Base-by-base conservation (phyloP, 2,888 invertebrate species). In the Macrosoma leucophasiata region DNA sequence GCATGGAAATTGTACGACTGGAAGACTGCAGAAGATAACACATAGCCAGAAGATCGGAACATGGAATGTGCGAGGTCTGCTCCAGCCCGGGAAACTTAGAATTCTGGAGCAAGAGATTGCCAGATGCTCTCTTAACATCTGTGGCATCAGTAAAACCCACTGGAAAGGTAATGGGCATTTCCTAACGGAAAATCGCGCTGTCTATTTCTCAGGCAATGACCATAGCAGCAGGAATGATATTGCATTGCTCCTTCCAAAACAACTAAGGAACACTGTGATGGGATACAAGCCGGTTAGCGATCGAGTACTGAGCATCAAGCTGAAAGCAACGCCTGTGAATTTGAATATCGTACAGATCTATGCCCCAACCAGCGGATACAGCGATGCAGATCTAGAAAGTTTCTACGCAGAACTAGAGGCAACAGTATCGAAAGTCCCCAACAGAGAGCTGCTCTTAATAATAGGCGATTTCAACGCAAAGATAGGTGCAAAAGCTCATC, bases 401-500 rank as follows among this genome's bases (percentile, higher is more conserved):
- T 44, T 42, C 9, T 40, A 42, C 11, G 21, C 24, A 2, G 27
- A 30, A 2, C 8, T 44, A 9, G 31, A 39, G 15, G 5, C 33
- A 1, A 19, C 23, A 2, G 33, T 43, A 4, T n/a, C 24, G 2
- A 41, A 34, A 28, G 19, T 48, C 9, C 45, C 48, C 3, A 41
- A 37, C 1, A 43, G 39, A 30, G 41, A 48, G 13, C 1, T 33
- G 2, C 13, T 46, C 3, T 8, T 41, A 2, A 20, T 46, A 13
- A 8, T 46, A 11, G 43, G 45, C 1, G 45, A 48, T 14, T 46
- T 48, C 9, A 43, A 45, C 20, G 35, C 39, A 3, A 36, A 39
- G n/a, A 36, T 39, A 11, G 29, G 36, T 13, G 20, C 22, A 9
- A 13, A 36, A 9, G 11, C 33, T n/a, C 12, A 21, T 8, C 22